Conservation (phyloP, 2,888 invertebrate species). For the Arrhopalites spinosus region DNA sequence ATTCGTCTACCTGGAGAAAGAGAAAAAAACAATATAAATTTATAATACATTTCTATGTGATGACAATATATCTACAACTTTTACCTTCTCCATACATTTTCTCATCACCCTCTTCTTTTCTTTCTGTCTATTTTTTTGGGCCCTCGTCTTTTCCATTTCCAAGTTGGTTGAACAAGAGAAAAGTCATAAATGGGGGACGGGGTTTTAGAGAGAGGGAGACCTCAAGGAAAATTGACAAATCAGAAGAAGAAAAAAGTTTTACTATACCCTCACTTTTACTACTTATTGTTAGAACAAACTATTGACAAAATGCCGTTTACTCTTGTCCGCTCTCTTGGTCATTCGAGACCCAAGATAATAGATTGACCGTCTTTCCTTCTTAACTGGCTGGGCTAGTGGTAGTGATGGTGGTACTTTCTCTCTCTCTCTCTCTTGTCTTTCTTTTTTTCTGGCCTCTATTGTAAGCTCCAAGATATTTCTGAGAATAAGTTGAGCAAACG, state of each 20-base stretch:
- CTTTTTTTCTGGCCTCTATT: not conserved
- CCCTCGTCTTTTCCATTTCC: too few relatives aligned
- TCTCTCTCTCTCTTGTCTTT: not conserved
- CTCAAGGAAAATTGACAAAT: not conserved
- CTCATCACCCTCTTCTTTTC: too few relatives aligned
- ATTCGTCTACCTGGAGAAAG: too few relatives aligned
- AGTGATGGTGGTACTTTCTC: not conserved
- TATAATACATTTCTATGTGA: not conserved
- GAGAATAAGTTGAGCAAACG: constrained; percentile 2
- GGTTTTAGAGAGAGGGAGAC: too few relatives aligned
- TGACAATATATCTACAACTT: too few relatives aligned
- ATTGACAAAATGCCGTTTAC: not conserved
- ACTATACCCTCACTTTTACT: too few relatives aligned
- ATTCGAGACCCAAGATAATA: not conserved
- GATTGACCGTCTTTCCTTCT: too few relatives aligned
- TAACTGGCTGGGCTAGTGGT: too few relatives aligned
- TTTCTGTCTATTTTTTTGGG: too few relatives aligned
- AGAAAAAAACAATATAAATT: not conserved
- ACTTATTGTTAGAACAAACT: too few relatives aligned
- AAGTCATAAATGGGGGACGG: not conserved
- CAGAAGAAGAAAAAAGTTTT: not conserved
- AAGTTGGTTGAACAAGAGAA: not conserved
- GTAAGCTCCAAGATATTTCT: not conserved
- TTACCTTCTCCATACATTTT: too few relatives aligned
- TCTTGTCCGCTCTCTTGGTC: not conserved